Evolutionary conservation across 2,113 vertebrate genomes (phyloP).

Genomic region (Campylomormyrus tamandua): DNA sequence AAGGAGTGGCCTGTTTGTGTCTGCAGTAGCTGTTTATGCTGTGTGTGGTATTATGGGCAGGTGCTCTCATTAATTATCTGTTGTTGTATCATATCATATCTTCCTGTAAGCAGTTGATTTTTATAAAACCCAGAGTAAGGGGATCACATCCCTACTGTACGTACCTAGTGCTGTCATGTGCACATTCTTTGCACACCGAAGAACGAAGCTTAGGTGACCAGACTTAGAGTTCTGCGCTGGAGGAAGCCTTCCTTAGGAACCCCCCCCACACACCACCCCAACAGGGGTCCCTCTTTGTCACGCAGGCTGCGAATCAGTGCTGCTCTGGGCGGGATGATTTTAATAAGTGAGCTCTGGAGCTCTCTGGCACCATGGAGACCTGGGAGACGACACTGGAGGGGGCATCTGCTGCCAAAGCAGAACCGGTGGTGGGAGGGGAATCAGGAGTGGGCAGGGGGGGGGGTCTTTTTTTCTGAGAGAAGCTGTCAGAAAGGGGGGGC

Average conservation of each 20-base stretch:
- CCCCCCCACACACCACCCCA: background rate
- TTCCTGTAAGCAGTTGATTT: conserved; percentile 28
- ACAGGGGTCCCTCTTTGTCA: background rate
- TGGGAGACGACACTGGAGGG: background rate
- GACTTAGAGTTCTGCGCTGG: background rate
- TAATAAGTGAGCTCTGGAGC: no score
- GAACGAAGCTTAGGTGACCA: background rate
- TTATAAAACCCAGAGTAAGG: conserved; percentile 30
- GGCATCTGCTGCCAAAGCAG: conserved; percentile 23
- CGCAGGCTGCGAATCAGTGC: background rate
- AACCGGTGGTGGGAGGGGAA: conserved; percentile 10
- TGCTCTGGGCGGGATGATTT: background rate
- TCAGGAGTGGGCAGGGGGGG: background rate
- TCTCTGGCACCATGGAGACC: background rate
- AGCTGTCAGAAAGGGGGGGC: conserved; percentile 19
- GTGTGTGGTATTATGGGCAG: conserved; percentile 12
- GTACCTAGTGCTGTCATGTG: conserved; percentile 14
- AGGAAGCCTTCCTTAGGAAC: background rate
- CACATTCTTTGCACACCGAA: background rate
- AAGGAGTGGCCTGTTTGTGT: conserved; percentile 47
- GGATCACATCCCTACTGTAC: background rate
- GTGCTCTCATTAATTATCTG: conserved; percentile 20
- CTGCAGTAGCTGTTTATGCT: conserved; percentile 31
- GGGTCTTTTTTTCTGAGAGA: conserved; percentile 33
- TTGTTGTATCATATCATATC: conserved; percentile 9